Base-by-base conservation (phyloP, 2,888 invertebrate genomes). In the Coecobrya sp. region DNA sequence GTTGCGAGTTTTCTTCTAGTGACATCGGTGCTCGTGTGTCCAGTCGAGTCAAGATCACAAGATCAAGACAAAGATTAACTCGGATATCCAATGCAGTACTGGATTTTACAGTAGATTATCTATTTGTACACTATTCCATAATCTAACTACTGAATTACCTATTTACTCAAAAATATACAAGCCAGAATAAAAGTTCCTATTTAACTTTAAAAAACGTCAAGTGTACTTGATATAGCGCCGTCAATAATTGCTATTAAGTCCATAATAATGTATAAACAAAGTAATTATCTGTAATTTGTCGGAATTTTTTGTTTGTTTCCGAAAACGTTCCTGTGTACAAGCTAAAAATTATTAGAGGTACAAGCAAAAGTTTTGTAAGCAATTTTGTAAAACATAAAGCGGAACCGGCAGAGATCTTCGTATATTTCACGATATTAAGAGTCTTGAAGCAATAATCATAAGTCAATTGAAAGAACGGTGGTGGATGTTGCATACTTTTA, bases 381-480 rank as follows among this genome's bases (percentile, higher is more conserved):
- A 82, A 82, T 89, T 89, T 82, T 82, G 89, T 89, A 89, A 68
- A 89, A 89, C 89, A 88, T 88, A 68, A 45, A 70, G 81, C 89
- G 89, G 70, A 89, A 82, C 68, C 76, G 10, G 62, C 42, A 42
- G 16, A 42, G 16, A 76, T 45, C 45, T 45, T 76, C 45, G 22
- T 76, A 30, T 49, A 76, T 42, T 45, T 76, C 45, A 45, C 49
- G n/a, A 42, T 79, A 79, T 79, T 79, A 79, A 79, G 79, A 76
- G 76, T 88, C 70, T 73, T 30, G 19, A 82, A 62, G 89, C 84
- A 89, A 89, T 89, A 89, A 89, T 76, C 84, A 27, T 89, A 84
- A 82, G 89, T 89, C 89, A 89, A 76, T 76, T 55, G 42, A 55
- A 76, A 76, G 42, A 55, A 76, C 45, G 70, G 27, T 22, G 36